A percentile compares a stretch with the other conserved stretches of the same genome.
These are phyloP conservation scores for Parauchenoglanis punctatus DNA, from an alignment of 2,797 vertebrate species.

Conservation along the genomic window DNA sequence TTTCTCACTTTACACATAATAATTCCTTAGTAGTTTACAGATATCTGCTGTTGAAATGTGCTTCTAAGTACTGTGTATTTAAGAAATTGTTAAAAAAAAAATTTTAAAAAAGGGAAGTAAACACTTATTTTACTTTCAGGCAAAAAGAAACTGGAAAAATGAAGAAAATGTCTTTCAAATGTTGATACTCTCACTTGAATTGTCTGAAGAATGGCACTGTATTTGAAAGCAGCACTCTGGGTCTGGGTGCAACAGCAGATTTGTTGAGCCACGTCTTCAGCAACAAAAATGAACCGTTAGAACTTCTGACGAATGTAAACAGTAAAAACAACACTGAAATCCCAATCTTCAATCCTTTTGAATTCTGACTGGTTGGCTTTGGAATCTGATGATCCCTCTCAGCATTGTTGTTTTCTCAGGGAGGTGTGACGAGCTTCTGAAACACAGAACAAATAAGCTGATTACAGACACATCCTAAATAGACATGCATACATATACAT, in stretches of 20 bases:
- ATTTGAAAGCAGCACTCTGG: constrained; percentile 44
- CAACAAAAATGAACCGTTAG: background rate
- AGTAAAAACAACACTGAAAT: constrained; percentile 31
- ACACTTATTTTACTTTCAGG: background rate
- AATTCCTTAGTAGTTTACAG: background rate
- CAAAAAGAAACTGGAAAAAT: background rate
- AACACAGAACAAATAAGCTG: constrained; percentile 63
- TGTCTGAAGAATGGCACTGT: constrained; percentile 68
- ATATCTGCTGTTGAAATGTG: background rate
- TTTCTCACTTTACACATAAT: background rate
- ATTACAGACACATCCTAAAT: constrained; percentile 20
- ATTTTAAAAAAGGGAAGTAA: background rate
- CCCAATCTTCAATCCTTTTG: constrained; percentile 27
- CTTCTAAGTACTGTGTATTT: background rate
- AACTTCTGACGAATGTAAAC: constrained; percentile 23
- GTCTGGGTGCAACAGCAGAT: constrained; percentile 16
- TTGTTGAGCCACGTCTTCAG: constrained; percentile 34
- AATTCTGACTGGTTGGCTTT: constrained; percentile 17
- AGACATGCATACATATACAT: background rate
- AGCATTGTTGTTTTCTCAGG: constrained; percentile 21
- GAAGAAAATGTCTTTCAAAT: constrained; percentile 6
- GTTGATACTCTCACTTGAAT: constrained; percentile 27
- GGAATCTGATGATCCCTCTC: constrained; percentile 17
- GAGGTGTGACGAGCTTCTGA: constrained; percentile 61
- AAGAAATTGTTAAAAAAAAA: background rate